Percentiles rank a stretch among this genome's conserved stretches.
phyloP scores from a whole-genome alignment of 2,888 invertebrate genomes.

The Lobophora halterata region DNA sequence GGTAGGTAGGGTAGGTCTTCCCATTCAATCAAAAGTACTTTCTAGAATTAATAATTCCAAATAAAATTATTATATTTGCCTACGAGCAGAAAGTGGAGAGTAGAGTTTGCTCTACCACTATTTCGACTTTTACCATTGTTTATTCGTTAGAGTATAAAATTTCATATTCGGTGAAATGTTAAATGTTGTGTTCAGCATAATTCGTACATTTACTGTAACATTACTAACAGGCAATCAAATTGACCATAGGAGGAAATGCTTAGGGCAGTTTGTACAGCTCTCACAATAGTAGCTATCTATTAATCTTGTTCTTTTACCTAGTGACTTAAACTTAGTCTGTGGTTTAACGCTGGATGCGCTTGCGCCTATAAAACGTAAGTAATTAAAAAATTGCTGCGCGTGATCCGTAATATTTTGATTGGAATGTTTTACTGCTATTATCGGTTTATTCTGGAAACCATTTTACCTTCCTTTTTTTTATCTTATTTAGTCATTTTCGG shows the following conservation, averaged over 20 bases:
- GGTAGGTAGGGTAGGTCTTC: no score
- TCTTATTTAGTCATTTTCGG: slow-evolving; percentile 1
- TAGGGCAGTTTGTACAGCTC: slow-evolving; percentile 55
- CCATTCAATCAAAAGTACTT: no score
- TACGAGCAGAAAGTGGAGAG: no score
- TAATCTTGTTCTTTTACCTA: no score
- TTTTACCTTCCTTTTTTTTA: background rate
- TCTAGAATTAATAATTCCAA: no score
- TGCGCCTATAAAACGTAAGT: slow-evolving; percentile 58
- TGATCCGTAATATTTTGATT: slow-evolving; percentile 36
- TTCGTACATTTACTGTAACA: slow-evolving; percentile 25
- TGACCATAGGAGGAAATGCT: slow-evolving; percentile 24
- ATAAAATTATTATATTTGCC: no score
- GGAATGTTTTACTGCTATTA: slow-evolving; percentile 14
- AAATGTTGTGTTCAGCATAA: background rate
- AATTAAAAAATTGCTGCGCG: slow-evolving; percentile 57
- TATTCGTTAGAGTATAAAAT: no score
- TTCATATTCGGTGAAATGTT: background rate
- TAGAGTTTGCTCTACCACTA: no score
- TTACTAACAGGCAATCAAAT: slow-evolving; percentile 19
- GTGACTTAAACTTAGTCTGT: slow-evolving; percentile 4
- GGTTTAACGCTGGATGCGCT: slow-evolving; percentile 54
- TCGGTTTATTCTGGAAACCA: slow-evolving; percentile 8
- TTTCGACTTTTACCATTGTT: no score
- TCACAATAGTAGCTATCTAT: slow-evolving; percentile 32